Conservation (phyloP, 2,888 invertebrate species). For the Lacanobia oleracea region DNA sequence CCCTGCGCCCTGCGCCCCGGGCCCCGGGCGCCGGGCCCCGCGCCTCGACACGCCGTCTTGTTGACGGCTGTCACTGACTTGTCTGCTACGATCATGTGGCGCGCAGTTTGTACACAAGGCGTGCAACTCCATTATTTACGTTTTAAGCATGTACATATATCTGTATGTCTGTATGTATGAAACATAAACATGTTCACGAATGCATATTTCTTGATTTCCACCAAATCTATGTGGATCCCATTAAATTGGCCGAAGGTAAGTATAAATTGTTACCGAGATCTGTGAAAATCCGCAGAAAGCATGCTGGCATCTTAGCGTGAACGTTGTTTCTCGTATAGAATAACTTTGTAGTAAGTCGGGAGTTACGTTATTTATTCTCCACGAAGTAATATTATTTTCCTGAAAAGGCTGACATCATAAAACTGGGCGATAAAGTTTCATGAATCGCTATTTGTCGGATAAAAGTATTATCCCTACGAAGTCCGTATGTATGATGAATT, state of each 20-base stretch:
- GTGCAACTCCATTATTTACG: slow-evolving; percentile 40
- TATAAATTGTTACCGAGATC: slow-evolving; percentile 16
- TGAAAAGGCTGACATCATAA: slow-evolving; percentile 36
- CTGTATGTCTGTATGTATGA: slow-evolving; percentile 16
- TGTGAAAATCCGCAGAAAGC: slow-evolving; percentile 22
- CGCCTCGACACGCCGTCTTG: slow-evolving; percentile 72
- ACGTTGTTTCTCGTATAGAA: slow-evolving; percentile 32
- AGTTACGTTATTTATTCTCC: slow-evolving; percentile 49
- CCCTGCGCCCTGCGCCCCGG: slow-evolving; percentile 72
- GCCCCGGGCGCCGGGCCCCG: slow-evolving; percentile 61
- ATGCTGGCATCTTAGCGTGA: slow-evolving; percentile 5
- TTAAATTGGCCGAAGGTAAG: slow-evolving; percentile 32
- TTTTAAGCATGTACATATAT: slow-evolving; percentile 20
- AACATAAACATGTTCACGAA: slow-evolving; percentile 16
- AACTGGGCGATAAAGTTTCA: slow-evolving; percentile 52
- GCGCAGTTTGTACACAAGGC: slow-evolving; percentile 36
- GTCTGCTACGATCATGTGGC: slow-evolving; percentile 47
- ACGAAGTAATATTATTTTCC: slow-evolving; percentile 40
- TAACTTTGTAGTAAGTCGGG: slow-evolving; percentile 36
- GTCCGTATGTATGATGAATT: slow-evolving; percentile 60
- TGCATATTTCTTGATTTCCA: slow-evolving; percentile 1
- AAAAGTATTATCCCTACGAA: slow-evolving; percentile 48
- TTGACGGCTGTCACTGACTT: slow-evolving; percentile 59
- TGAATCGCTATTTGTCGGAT: slow-evolving; percentile 49
- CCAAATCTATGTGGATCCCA: slow-evolving; percentile 1